A percentile compares a stretch with the other conserved stretches of the same genome.
Evolutionary conservation across 2,113 vertebrate species (phyloP).

Genomic region (Actinemys pallida): DNA sequence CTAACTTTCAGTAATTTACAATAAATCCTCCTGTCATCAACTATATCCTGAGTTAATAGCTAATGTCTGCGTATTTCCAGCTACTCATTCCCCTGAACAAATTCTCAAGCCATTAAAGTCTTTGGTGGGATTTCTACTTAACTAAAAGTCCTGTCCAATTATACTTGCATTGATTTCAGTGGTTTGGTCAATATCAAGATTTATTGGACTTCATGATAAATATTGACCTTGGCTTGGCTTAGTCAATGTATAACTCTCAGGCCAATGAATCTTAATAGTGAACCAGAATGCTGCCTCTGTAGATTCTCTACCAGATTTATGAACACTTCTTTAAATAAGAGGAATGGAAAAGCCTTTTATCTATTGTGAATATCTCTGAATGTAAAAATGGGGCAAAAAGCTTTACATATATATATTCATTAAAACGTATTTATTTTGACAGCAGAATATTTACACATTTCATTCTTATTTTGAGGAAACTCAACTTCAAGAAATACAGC

Average conservation of each 20-base stretch:
- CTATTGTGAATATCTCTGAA: neutral
- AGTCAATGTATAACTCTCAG: neutral
- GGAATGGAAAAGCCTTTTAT: neutral
- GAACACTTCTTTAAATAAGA: neutral
- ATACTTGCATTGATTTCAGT: conserved; percentile 31
- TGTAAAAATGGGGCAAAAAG: neutral
- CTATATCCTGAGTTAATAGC: neutral
- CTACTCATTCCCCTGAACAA: neutral
- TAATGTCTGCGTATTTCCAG: neutral
- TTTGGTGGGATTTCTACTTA: conserved; percentile 1
- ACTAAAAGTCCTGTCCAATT: conserved; percentile 38
- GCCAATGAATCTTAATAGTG: neutral
- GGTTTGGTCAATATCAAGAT: conserved; percentile 32
- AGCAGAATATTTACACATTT: neutral
- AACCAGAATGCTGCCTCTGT: neutral
- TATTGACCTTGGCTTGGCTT: conserved; percentile 11
- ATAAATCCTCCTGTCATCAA: neutral
- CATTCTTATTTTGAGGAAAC: neutral
- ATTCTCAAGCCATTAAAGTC: neutral
- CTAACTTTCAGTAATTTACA: neutral
- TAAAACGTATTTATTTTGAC: neutral
- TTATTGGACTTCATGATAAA: neutral
- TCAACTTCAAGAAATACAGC: neutral
- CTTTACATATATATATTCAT: neutral
- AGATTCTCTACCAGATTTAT: conserved; percentile 14